Base-by-base conservation (phyloP, 2,888 invertebrate genomes). In the Mechanitis mazaeus region DNA sequence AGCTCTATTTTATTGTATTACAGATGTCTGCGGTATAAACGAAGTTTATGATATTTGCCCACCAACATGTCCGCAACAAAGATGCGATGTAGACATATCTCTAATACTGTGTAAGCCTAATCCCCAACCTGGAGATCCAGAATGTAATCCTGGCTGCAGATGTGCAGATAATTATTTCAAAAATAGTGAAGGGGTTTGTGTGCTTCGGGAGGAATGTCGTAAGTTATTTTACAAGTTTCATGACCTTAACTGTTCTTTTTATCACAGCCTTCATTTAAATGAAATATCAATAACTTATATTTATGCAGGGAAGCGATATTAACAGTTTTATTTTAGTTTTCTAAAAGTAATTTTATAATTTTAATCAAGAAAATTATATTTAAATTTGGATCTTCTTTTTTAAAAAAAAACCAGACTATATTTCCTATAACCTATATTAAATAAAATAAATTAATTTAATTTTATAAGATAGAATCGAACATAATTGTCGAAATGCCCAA, bases 171-270 rank as follows among this genome's bases (percentile, higher is more conserved):
- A 59, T 28, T 65, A 55, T 45, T 64, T 60, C 12, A 64, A 53
- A 53, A 63, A 69, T 12, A 46, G 56, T 28, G 38, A 50, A 2
- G 62, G 62, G 1, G 55, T 58, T 65, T 55, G 66, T 69, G 70
- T 71, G 5, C 68, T 68, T 33, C 57, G 60, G 62, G 56, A 68
- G 2, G 6, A 62, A 55, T 68, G 68, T 35, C 64, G 68, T 68
- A 64, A 62, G 66, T 59, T 12, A 7, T 11, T 31, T 11, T 47
- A 3, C 9, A n/a, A 3, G 54, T 33, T 12, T 35, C 46, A 56
- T 46, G 11, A 5, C 6, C 2, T 0, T 33, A 33, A 4, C 45
- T 56, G 2, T 46, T 33, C 2, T 20, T 20, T 20, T 20, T 20
- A 20, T 20, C 20, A 20, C 20, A 20, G 20, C 20, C 20, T 20